Evolutionary conservation across 2,888 invertebrate genomes (phyloP).

Genomic region (Mechanitis mazaeus): DNA sequence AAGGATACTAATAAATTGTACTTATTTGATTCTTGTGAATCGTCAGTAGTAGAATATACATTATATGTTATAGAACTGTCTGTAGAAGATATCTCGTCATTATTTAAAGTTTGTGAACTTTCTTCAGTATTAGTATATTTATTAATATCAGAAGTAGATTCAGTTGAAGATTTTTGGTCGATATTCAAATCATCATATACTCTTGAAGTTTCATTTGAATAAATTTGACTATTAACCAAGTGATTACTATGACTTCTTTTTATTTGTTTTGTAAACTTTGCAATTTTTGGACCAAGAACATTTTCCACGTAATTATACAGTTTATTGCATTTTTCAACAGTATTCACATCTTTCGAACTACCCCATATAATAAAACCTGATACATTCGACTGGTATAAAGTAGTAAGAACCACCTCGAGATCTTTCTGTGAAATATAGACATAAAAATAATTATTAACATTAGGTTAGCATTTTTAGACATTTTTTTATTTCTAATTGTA

Average conservation of each 20-base stretch:
- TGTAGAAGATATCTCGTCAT: not conserved
- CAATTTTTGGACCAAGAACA: constrained; percentile 78
- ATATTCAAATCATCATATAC: not conserved
- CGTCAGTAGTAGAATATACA: no score
- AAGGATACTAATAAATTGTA: no score
- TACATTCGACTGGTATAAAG: constrained; percentile 75
- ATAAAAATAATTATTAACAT: no score
- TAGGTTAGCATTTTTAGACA: no score
- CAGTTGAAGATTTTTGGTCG: not conserved
- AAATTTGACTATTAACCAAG: not conserved
- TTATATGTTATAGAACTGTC: no score
- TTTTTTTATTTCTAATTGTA: not conserved
- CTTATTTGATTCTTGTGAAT: no score
- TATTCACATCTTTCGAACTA: constrained; percentile 82
- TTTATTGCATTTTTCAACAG: constrained; percentile 76
- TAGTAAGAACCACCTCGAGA: constrained; percentile 68
- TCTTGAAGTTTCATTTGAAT: not conserved
- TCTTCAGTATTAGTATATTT: not conserved
- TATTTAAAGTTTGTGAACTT: not conserved
- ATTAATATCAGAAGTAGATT: not conserved
- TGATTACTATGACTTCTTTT: not conserved
- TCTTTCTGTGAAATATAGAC: no score
- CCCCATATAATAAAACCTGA: constrained; percentile 86
- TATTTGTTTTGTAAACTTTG: constrained; percentile 35
- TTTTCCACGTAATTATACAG: constrained; percentile 78